phyloP scores from a whole-genome alignment of 2,113 vertebrate genomes.

The Antechinus stuartii region DNA sequence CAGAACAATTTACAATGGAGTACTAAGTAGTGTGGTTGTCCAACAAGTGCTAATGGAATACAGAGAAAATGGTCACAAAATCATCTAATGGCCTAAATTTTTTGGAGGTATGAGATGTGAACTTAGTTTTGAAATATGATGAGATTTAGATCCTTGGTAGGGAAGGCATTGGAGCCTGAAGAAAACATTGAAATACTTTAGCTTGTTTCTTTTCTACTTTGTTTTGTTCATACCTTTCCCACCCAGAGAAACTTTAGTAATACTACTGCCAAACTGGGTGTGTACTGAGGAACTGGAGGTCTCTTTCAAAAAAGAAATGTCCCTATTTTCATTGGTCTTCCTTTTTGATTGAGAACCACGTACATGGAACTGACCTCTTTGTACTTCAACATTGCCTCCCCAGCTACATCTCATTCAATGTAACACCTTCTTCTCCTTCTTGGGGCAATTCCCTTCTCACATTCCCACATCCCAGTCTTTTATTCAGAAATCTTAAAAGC shows the following conservation, averaged over 20 bases:
- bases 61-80: neutral
- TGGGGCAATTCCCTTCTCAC: neutral
- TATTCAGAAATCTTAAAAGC: neutral
- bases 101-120: neutral
- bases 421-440: neutral
- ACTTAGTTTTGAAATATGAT: neutral
- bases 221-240: neutral
- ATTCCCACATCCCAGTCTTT: neutral
- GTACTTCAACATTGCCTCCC: neutral
- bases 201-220: neutral
- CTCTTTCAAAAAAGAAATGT: neutral
- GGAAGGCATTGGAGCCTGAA: neutral
- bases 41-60: neutral
- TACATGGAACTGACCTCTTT: neutral
- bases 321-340: neutral
- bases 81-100: neutral
- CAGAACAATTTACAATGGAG: neutral
- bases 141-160: neutral
- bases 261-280: neutral
- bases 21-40: neutral
- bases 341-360: neutral
- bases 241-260: neutral
- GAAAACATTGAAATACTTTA: neutral
- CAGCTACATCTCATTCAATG: neutral
- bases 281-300: neutral